Conservation (phyloP, 2,888 invertebrate genomes). For the Napeogenes sylphis region DNA sequence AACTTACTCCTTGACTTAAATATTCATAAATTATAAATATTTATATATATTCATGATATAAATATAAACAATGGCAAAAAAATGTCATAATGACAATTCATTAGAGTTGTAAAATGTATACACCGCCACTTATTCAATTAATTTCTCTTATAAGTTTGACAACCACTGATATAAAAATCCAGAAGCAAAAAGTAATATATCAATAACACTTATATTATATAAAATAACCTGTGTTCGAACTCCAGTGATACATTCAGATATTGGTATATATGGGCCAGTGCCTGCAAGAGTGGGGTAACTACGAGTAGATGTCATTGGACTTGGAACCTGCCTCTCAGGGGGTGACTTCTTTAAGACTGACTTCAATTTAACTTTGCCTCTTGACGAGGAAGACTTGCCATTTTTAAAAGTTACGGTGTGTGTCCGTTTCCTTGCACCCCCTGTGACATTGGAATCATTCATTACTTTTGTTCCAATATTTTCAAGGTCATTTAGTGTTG, state of each 20-base stretch:
- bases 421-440: conserved; percentile 5
- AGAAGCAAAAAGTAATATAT: not conserved
- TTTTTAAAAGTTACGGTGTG: not conserved
- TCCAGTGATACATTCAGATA: conserved; percentile 94
- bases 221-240: conserved; percentile 69
- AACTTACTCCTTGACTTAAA: too few species aligned
- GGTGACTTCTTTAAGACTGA: not conserved
- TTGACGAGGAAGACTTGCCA: not conserved
- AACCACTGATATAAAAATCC: too few species aligned
- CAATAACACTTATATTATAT: conserved; percentile 2
- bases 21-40: too few species aligned
- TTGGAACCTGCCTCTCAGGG: not conserved
- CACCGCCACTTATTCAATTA: too few species aligned
- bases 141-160: too few species aligned
- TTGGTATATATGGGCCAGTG: conserved; percentile 92
- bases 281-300: conserved; percentile 44
- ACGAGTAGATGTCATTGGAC: conserved; percentile 29
- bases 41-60: too few species aligned
- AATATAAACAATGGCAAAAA: too few species aligned
- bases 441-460: conserved; percentile 10
- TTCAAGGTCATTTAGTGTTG: conserved; percentile 15
- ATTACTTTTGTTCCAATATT: conserved; percentile 15
- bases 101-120: too few species aligned
- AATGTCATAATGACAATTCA: too few species aligned
- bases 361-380: not conserved